Conservation (phyloP, 92 coral and sea anemone species). For the Parazoanthus darwini region DNA sequence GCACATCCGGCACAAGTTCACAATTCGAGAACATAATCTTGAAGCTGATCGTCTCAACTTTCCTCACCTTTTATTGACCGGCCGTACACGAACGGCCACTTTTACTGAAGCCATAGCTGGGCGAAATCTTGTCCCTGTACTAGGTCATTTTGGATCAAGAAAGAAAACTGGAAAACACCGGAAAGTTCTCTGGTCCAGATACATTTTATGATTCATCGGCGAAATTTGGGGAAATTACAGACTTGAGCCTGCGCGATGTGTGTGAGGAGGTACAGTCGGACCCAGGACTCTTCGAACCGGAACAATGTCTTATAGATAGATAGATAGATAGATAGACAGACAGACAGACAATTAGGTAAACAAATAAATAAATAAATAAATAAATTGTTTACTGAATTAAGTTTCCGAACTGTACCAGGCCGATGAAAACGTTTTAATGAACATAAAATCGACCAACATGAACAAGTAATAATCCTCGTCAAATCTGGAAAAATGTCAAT, state of each 20-base stretch:
- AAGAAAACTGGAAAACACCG: constrained; percentile 5
- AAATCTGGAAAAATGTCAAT: not conserved
- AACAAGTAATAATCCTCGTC: no score
- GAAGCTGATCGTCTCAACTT: constrained; percentile 38
- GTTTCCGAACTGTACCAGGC: no score
- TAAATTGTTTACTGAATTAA: no score
- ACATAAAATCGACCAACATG: no score
- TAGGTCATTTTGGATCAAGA: constrained; percentile 60
- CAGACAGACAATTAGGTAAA: no score
- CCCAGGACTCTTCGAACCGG: constrained; percentile 1
- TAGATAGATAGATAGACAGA: no score
- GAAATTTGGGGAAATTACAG: constrained; percentile 17
- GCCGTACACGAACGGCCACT: constrained; percentile 98
- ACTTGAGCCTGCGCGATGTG: constrained; percentile 46
- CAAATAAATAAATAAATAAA: no score
- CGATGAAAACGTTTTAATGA: no score
- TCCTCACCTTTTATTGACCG: constrained; percentile 89
- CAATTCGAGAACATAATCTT: not conserved
- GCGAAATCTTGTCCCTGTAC: constrained; percentile 29
- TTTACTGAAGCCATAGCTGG: constrained; percentile 95
- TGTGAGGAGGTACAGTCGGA: constrained; percentile 29
- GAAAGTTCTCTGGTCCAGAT: not conserved
- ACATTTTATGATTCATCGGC: constrained; percentile 37
- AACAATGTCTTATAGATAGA: no score
- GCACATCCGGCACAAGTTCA: constrained; percentile 4